Evolutionary conservation across 2,888 invertebrate genomes (phyloP), one percentile per base, ranked within the genome.

Genomic region (Trichopria drosophilae): DNA sequence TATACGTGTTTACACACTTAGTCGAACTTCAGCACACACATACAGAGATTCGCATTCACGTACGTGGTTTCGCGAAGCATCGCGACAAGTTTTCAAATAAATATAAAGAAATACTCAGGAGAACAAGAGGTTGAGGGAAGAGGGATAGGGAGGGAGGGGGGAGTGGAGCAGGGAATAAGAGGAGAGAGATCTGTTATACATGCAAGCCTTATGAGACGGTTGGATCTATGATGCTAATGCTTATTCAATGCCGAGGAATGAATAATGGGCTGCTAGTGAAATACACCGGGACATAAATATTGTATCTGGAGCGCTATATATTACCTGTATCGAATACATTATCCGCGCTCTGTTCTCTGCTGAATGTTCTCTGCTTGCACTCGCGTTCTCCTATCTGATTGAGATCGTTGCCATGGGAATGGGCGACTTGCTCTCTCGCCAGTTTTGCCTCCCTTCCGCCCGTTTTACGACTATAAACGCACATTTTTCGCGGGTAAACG

Each of bases 181-280:
- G 20, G 18, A 36, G 28, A 51, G 39, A 37, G 35, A 19, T 45
- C 31, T 53, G 46, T 54, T 53, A 57, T 51, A 56, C 50, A 58
- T 53, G 51, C 49, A 55, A 60, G 43, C 57, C 60, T 61, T 61
- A 62, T 61, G 64, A 65, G 62, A 62, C 50, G 59, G 37, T 57
- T 60, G 58, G 58, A 65, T 68, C 68, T 69, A 67, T 66, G 68
- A 67, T 69, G 69, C 68, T 68, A 71, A 71, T 69, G 69, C 70
- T 72, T 72, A 72, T 72, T 72, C 72, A 69, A 69, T 69, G 71
- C 68, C 62, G 63, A 58, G 53, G 69, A 73, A 73, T 73, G 73
- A 73, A 72, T 73, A 72, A 73, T 73, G 72, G 71, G 68, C 68
- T 69, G 72, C 68, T 72, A 68, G 73, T 68, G 71, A 73, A 73